Evolutionary conservation across 2,888 invertebrate genomes (phyloP), one percentile per base, ranked within the genome.

Genomic region (Hydriomena furcata): DNA sequence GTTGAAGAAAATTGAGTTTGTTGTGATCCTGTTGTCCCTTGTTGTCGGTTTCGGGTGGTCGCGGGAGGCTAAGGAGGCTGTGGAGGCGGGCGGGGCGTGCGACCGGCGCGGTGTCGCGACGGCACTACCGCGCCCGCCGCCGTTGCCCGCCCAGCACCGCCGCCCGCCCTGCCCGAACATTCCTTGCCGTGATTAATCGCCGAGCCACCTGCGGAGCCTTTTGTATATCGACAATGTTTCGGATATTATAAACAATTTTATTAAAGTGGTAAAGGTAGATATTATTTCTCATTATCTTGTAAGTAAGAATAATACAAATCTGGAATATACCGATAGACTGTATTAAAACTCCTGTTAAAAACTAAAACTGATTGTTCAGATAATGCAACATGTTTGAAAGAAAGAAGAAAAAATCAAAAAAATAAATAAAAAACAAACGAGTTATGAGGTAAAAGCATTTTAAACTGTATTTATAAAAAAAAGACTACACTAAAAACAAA

Each of bases 131-230:
- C 82, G 79, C 75, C 76, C 67, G 71, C 61, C 68, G 69, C 70
- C 63, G 64, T 65, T 52, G 63, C 60, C 66, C 73, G 75, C 74
- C 70, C 67, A 48, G 55, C 68, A 66, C 55, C 49, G 46, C 62
- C 67, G 66, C 68, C 61, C 68, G 65, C 63, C 64, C 61, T 60
- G 59, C 34, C 31, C 40, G 28, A 10, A 11, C 12, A 81, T 83
- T 82, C 79, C 77, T 77, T 68, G 79, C 82, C 62, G 82, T 85
- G 86, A 89, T 87, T 88, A 85, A 88, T 88, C 74, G 79, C 68
- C 79, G 66, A 82, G 77, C 88, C 87, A 89, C 89, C 89, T 89
- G 89, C 85, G 82, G 85, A 88, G 82, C 86, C 86, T 87, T 83
- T 77, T 84, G 78, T 82, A 68, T 71, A 77, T 70, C 68, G 61